phyloP scores from a whole-genome alignment of 1,140 invertebrate species.

The Maconellicoccus hirsutus region DNA sequence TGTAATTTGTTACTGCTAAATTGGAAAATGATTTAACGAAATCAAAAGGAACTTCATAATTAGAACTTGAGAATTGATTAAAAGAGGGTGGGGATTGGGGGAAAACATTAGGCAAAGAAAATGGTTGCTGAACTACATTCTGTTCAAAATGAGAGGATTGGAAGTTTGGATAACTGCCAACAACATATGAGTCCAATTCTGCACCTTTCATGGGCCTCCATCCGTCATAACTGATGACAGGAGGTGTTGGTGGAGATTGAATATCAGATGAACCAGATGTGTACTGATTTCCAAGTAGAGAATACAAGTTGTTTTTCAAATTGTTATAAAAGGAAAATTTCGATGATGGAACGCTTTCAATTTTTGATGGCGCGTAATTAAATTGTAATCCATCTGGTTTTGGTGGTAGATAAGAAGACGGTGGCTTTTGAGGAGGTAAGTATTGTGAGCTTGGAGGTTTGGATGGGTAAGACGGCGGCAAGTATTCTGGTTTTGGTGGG shows the following conservation, averaged over 20 bases:
- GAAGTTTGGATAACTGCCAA: not conserved
- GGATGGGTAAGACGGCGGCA: conserved; percentile 39
- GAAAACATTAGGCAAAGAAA: not conserved
- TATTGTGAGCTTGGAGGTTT: conserved; percentile 38
- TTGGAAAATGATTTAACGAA: not conserved
- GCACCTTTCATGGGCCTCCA: conserved; percentile 32
- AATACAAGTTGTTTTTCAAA: not conserved
- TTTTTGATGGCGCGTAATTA: not conserved
- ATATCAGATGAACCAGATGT: conserved; percentile 40
- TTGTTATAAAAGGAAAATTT: not conserved
- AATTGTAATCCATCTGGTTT: not conserved
- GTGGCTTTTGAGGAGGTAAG: conserved; percentile 32
- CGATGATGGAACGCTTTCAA: not conserved
- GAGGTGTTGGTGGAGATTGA: conserved; percentile 56
- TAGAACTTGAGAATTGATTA: conserved; percentile 26
- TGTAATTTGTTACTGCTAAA: not conserved
- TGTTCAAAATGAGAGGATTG: conserved; percentile 18
- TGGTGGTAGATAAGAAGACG: conserved; percentile 35
- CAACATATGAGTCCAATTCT: conserved; percentile 28
- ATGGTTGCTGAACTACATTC: not conserved
- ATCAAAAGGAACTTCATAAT: conserved; percentile 27
- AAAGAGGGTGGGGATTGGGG: conserved; percentile 23
- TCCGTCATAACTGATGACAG: conserved; percentile 64
- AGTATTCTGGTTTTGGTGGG: conserved; percentile 35
- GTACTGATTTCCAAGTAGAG: conserved; percentile 30